Evolutionary conservation across 2,113 vertebrate species (phyloP).

Genomic region (Gasterosteus nipponicus): DNA sequence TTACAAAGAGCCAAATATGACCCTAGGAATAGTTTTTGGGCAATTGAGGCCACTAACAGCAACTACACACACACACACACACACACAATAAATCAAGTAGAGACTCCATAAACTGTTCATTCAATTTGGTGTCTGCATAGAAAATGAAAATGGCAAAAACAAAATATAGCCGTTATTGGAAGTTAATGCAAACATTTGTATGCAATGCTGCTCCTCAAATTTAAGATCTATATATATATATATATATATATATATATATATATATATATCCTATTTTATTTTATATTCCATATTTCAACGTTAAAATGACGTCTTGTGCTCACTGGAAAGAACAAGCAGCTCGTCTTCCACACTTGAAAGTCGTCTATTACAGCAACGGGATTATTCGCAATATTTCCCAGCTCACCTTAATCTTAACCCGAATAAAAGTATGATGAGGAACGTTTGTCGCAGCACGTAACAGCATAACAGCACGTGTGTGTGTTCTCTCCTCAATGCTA

Average conservation of each 20-base stretch:
- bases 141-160: constrained; percentile 36
- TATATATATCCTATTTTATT: no score
- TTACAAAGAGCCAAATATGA: constrained; percentile 80
- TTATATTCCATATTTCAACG: no score
- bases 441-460: not conserved
- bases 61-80: constrained; percentile 27
- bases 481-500: no score
- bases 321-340: constrained; percentile 15
- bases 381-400: constrained; percentile 19
- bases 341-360: constrained; percentile 30
- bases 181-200: constrained; percentile 39
- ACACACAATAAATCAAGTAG: constrained; percentile 28
- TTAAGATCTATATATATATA: constrained; percentile 3
- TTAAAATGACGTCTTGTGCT: no score
- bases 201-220: constrained; percentile 9
- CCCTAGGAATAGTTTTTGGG: constrained; percentile 84
- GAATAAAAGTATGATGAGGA: not conserved
- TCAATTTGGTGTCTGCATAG: constrained; percentile 60
- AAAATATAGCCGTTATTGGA: constrained; percentile 17
- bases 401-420: not conserved
- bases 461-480: not conserved
- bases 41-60: constrained; percentile 75
- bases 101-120: constrained; percentile 27
- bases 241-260: no score
- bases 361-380: constrained; percentile 19